These are phyloP conservation scores for Drosophila meridionalis DNA, from an alignment of 2,888 invertebrate species.

Conservation along the genomic window DNA sequence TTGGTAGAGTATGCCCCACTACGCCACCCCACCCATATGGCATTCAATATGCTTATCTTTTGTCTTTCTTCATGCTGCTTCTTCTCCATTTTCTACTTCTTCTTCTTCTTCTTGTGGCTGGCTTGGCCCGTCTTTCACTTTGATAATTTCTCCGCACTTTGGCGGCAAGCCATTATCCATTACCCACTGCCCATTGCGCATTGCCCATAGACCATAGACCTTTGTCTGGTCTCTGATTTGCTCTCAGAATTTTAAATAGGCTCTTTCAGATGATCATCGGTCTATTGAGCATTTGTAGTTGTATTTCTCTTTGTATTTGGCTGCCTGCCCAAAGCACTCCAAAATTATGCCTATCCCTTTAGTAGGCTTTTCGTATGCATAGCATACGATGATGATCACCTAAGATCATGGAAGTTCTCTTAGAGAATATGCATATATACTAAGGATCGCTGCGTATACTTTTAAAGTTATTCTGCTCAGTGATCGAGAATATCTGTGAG, in stretches of 20 bases:
- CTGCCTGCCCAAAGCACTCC: conserved; percentile 51
- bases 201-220: conserved; percentile 21
- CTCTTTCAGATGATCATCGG: conserved; percentile 43
- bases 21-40: conserved; percentile 28
- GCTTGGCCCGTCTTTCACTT: conserved; percentile 66
- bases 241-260: conserved; percentile 75
- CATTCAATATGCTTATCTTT: conserved; percentile 52
- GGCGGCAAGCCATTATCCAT: conserved; percentile 63
- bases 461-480: background rate
- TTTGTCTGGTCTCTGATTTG: conserved; percentile 60
- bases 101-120: conserved; percentile 6
- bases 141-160: conserved; percentile 78
- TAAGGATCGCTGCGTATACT: background rate
- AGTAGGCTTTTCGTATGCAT: background rate
- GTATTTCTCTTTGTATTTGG: conserved; percentile 50
- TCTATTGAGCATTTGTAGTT: conserved; percentile 41
- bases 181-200: conserved; percentile 40
- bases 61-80: conserved; percentile 50
- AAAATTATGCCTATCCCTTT: conserved; percentile 36
- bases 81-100: conserved; percentile 11
- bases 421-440: too few species aligned
- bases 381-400: conserved; percentile 2
- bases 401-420: background rate
- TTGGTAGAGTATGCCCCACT: conserved; percentile 19
- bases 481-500: background rate